phyloP scores from a whole-genome alignment of 2,888 invertebrate species.

The Ephialtes manifestator region DNA sequence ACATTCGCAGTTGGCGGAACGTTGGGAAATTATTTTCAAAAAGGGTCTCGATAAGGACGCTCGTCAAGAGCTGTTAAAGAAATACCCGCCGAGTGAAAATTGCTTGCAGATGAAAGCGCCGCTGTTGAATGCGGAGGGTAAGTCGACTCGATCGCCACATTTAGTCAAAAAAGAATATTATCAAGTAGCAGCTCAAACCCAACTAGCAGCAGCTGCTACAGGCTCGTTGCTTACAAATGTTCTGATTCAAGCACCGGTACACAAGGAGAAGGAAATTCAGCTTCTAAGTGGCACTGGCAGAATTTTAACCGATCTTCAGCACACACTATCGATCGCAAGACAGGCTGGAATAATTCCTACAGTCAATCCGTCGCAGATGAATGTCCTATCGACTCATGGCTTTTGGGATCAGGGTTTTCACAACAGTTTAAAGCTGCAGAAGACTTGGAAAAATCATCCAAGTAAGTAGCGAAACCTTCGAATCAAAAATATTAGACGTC shows the following conservation, averaged over 20 bases:
- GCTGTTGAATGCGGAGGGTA: slow-evolving; percentile 15
- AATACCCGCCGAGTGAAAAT: slow-evolving; percentile 46
- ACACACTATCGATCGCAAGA: slow-evolving; percentile 40
- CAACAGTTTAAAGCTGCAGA: no score
- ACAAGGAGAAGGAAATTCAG: neutral
- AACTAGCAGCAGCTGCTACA: slow-evolving; percentile 30
- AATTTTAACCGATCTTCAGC: slow-evolving; percentile 24
- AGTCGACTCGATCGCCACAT: slow-evolving; percentile 14
- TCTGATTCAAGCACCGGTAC: neutral
- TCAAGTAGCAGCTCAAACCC: slow-evolving; percentile 31
- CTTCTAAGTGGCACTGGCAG: slow-evolving; percentile 28
- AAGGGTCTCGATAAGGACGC: neutral
- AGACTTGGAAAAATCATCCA: slow-evolving; percentile 22
- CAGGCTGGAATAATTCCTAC: slow-evolving; percentile 33
- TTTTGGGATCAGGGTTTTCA: no score
- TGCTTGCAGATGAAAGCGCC: slow-evolving; percentile 29
- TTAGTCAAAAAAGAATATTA: slow-evolving; percentile 37
- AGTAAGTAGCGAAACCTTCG: slow-evolving; percentile 9
- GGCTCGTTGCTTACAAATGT: slow-evolving; percentile 14
- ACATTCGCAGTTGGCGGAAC: slow-evolving; percentile 26
- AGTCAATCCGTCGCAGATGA: slow-evolving; percentile 18
- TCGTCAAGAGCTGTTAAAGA: slow-evolving; percentile 21
- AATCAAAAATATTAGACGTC: neutral
- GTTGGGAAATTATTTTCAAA: slow-evolving; percentile 30
- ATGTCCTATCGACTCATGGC: slow-evolving; percentile 16